Evolutionary conservation across 1,140 invertebrate genomes (phyloP), one percentile per base, ranked within the genome.

Genomic region (Drosophila ercepeae): DNA sequence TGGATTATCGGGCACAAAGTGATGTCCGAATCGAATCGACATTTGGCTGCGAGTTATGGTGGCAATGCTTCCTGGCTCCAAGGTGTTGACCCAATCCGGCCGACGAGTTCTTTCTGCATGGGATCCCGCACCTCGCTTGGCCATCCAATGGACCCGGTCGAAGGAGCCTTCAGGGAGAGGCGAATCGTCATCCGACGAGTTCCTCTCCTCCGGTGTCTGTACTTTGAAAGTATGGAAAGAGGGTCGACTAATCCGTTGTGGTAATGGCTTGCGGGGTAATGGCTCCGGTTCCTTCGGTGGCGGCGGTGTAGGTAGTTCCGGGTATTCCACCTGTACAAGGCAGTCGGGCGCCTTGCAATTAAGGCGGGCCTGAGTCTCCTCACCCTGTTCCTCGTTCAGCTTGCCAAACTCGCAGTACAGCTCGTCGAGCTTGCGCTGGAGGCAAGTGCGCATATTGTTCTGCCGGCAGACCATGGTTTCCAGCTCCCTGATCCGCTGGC

Each of bases 401-500:
- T 45, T n/a, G 1, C 61, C 61, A 27, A 88, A 86, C 19, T 81
- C 64, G 8, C 59, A 46, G 60, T 82, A 75, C 4, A 88, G 23
- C 6, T 89, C 70, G 27, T 65, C 44, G 11, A 89, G 27, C 41
- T 82, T 88, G 2, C 39, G 11, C 18, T 89, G 73, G 23, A 88
- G 36, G 3, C 19, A 13, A 0, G 25, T 41, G 42, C 70, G 74
- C 41, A 59, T 50, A 11, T 46, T 60, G 25, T 49, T 64, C 60
- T 89, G 83, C 8, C 65, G 60, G 13, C 51, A 57, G 5, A 88
- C 13, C 18, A 69, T 21, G n/a, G 14, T 3, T 46, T 88, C 83
- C 25, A 88, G 23, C 18, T 89, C 61, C 0, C 0, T 14, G 23
- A 88, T 88, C 1, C 70, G 70, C 11, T 45, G 1, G 7, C 54